Evolutionary conservation across 53 echinoderm and acorn worm species (phyloP), one percentile per base, ranked within the genome.

Genomic region (Glandiceps talaboti): DNA sequence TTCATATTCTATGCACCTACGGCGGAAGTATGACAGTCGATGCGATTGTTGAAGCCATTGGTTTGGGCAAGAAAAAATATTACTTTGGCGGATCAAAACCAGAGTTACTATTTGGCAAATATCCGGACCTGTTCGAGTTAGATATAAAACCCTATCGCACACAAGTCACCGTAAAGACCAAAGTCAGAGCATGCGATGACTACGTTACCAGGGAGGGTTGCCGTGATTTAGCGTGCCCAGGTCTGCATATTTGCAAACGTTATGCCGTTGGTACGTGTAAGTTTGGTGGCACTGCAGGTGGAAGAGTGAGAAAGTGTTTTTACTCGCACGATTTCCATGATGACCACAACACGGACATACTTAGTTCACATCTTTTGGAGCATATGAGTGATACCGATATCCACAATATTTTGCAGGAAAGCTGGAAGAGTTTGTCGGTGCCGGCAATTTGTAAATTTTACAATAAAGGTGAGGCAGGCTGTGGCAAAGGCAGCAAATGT

Each of bases 361-460:
- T 45, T 6, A 6, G 64, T 45, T 6, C 6, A 20, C 64, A 45
- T 45, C 64, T 45, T 20, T 20, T 45, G 6, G 64, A 45, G 6
- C 6, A 20, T 45, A 12, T 45, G 64, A 6, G 6, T 45, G 64
- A 45, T 20, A 45, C 6, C 6, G 6, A 45, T 6, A 45, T 45
- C 6, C 64, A 45, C 6, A 45, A 12, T 82, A 32, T 86, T 30
- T 31, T 86, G 1, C 76, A 81, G 26, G 82, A 82, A 30, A 86
- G 82, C 79, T 86, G 86, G 77, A 30, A 77, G 29, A 78, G 82
- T 0, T 72, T 77, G 74, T 78, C 86, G 1, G 79, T 86, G 45
- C 86, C 86, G 26, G 86, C 81, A 32, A 33, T 82, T 25, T 86
- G 86, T 32, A 30, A 25, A 26, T 77, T 73, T 32, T 86, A 86